Conservation (phyloP, 2,113 vertebrate genomes). For the Phyllostomus hastatus region DNA sequence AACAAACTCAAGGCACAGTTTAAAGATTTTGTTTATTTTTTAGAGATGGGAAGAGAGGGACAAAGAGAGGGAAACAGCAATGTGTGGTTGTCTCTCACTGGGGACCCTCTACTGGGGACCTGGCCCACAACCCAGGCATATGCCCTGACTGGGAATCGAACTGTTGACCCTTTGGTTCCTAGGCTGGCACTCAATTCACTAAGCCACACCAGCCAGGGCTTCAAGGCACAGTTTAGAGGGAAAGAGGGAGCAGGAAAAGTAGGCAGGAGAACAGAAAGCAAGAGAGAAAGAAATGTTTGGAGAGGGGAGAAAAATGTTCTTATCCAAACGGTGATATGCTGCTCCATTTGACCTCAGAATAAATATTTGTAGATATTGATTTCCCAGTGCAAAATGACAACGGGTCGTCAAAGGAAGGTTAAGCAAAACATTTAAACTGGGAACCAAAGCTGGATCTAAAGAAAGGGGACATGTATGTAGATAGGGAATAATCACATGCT, state of each 20-base stretch:
- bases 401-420: not conserved
- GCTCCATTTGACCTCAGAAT: not conserved
- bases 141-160: no score
- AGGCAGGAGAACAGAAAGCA: not conserved
- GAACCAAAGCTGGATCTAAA: not conserved
- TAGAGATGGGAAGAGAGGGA: no score
- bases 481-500: fast-evolving
- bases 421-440: not conserved
- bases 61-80: no score
- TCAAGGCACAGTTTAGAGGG: not conserved
- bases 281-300: not conserved
- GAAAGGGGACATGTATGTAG: not conserved
- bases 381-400: conserved; percentile 12
- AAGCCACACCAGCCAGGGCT: no score
- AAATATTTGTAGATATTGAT: conserved; percentile 50
- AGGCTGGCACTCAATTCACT: no score
- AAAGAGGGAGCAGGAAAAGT: not conserved
- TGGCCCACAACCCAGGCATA: no score
- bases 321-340: not conserved
- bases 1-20: not conserved
- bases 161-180: no score
- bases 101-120: no score
- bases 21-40: not conserved
- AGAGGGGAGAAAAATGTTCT: not conserved
- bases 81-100: no score